A percentile compares a stretch with the other conserved stretches of the same genome.
These are phyloP conservation scores for Oscheius sp. DNA, from an alignment of 2,888 invertebrate genomes.

Conservation along the genomic window DNA sequence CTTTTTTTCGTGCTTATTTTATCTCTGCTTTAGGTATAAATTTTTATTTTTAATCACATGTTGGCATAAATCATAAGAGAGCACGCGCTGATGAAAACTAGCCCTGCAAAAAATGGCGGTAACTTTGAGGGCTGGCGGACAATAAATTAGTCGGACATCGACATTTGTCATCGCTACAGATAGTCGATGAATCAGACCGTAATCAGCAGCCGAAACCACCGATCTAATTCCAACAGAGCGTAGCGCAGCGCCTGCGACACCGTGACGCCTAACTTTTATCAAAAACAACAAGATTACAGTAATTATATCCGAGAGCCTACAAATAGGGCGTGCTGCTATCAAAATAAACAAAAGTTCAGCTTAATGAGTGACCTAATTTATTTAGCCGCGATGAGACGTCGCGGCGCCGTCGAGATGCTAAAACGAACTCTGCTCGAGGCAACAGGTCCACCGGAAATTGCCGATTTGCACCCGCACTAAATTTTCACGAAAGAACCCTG, in stretches of 20 bases:
- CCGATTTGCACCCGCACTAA: constrained; percentile 7
- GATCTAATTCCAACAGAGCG: too few species aligned
- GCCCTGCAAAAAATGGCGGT: constrained; percentile 10
- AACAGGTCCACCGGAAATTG: constrained; percentile 10
- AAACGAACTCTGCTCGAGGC: constrained; percentile 26
- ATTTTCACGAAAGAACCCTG: background rate
- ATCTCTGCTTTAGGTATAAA: constrained; percentile 17
- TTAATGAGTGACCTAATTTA: too few species aligned
- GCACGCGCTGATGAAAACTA: background rate
- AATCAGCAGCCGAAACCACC: too few species aligned
- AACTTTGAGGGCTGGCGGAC: constrained; percentile 4
- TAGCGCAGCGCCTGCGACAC: too few species aligned
- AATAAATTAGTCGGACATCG: constrained; percentile 9
- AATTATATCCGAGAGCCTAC: too few species aligned
- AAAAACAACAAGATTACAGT: too few species aligned
- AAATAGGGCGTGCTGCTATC: background rate
- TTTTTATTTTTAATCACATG: constrained; percentile 5
- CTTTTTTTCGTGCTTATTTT: constrained; percentile 1
- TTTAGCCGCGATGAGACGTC: constrained; percentile 13
- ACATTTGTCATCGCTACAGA: constrained; percentile 1
- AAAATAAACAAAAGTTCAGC: too few species aligned
- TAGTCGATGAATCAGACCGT: background rate
- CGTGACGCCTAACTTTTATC: too few species aligned
- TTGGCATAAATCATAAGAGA: background rate
- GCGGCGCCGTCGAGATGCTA: constrained; percentile 9